Conservation (phyloP, 2,888 invertebrate genomes). For the Tinea trinotella region DNA sequence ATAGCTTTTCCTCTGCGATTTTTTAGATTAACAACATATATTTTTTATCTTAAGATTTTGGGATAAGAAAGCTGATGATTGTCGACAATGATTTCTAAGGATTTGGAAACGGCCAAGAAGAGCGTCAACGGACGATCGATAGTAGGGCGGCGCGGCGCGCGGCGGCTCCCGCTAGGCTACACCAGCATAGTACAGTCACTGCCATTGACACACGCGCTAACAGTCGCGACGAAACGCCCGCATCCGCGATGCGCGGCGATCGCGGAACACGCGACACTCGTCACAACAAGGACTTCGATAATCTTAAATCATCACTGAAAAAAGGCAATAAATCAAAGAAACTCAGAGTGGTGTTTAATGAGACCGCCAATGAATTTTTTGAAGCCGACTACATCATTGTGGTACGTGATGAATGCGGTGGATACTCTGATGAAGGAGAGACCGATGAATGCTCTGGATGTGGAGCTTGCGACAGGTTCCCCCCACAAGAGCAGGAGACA, state of each 20-base stretch:
- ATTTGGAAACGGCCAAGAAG: neutral
- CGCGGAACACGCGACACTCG: conserved; percentile 63
- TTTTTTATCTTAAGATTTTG: neutral
- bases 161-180: conserved; percentile 34
- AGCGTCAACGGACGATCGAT: conserved; percentile 9
- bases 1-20: neutral
- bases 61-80: conserved; percentile 1
- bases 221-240: conserved; percentile 49
- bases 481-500: conserved; percentile 81
- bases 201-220: conserved; percentile 1
- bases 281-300: conserved; percentile 75
- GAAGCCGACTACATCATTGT: conserved; percentile 94
- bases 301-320: conserved; percentile 82
- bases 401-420: conserved; percentile 88
- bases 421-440: conserved; percentile 86
- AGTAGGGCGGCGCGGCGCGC: conserved; percentile 26
- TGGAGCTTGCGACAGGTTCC: conserved; percentile 69
- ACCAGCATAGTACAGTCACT: conserved; percentile 23
- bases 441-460: conserved; percentile 78
- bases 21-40: neutral
- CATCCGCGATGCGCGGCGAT: conserved; percentile 55
- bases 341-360: conserved; percentile 89
- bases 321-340: conserved; percentile 80
- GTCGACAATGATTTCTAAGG: neutral
- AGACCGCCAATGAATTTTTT: conserved; percentile 91